These are phyloP conservation scores for Sweltsa coloradensis DNA, from an alignment of 1,140 invertebrate genomes.

Conservation along the genomic window DNA sequence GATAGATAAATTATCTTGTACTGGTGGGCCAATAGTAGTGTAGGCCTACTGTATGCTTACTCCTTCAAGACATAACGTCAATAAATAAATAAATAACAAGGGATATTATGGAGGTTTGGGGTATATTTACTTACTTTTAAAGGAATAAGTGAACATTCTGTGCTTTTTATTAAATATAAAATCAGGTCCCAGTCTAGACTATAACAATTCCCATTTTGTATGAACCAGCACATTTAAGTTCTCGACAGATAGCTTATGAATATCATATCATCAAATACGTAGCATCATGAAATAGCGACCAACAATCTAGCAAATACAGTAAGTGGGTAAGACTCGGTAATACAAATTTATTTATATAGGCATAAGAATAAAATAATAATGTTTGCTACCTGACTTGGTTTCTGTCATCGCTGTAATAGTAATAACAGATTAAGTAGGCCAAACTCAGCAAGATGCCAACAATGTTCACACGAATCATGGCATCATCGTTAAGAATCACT, in stretches of 20 bases:
- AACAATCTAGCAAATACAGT: not conserved
- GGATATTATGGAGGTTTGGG: too few relatives aligned
- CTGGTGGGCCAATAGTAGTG: too few relatives aligned
- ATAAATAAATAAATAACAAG: too few relatives aligned
- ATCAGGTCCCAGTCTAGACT: not conserved
- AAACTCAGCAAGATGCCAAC: constrained; percentile 52
- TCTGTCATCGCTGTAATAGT: constrained; percentile 40
- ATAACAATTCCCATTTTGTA: too few relatives aligned
- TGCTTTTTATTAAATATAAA: not conserved
- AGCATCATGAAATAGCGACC: not conserved
- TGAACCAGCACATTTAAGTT: too few relatives aligned
- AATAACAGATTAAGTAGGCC: constrained; percentile 49
- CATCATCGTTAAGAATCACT: constrained; percentile 48
- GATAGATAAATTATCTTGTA: too few relatives aligned
- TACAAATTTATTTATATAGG: not conserved
- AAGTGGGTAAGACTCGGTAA: not conserved
- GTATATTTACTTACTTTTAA: too few relatives aligned
- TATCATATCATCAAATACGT: too few relatives aligned
- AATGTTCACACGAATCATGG: constrained; percentile 61
- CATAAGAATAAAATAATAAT: not conserved
- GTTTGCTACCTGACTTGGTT: not conserved
- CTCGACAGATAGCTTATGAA: too few relatives aligned
- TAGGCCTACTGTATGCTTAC: too few relatives aligned
- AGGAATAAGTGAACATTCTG: too few relatives aligned
- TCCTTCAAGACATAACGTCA: too few relatives aligned